A percentile compares a stretch with the other conserved stretches of the same genome.
phyloP scores from a whole-genome alignment of 2,113 vertebrate genomes.

The Perca flavescens region DNA sequence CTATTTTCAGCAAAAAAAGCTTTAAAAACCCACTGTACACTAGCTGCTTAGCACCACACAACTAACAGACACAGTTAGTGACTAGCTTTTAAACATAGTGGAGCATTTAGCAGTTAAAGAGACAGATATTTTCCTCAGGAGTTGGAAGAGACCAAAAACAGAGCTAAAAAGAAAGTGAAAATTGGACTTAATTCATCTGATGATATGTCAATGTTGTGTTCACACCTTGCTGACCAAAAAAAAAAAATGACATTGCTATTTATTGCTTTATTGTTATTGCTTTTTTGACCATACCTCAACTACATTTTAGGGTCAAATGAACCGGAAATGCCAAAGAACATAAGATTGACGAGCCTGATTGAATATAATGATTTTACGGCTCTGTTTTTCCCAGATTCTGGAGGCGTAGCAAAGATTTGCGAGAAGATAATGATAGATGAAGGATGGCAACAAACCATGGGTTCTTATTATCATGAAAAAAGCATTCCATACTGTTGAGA shows the following conservation, averaged over 20 bases:
- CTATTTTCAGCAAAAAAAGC: too few relatives aligned
- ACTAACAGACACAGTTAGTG: background rate
- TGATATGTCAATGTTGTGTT: background rate
- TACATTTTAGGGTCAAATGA: background rate
- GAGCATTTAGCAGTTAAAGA: background rate
- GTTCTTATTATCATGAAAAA: slow-evolving; percentile 76
- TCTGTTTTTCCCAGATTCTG: slow-evolving; percentile 23
- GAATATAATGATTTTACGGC: background rate
- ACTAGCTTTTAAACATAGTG: background rate
- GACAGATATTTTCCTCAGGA: background rate
- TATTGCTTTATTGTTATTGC: background rate
- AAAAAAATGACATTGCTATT: background rate
- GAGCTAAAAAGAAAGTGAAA: background rate
- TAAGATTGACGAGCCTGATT: background rate
- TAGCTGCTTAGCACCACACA: background rate
- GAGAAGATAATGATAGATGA: slow-evolving; percentile 43
- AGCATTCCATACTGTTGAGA: slow-evolving; percentile 74
- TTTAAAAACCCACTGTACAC: background rate
- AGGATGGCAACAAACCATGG: slow-evolving; percentile 35
- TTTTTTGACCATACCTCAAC: background rate
- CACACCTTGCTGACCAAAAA: background rate
- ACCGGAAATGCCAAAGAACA: background rate
- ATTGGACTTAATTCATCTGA: background rate
- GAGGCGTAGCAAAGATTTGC: slow-evolving; percentile 25
- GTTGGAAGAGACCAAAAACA: background rate